Evolutionary conservation across 2,113 vertebrate species (phyloP).

Genomic region (Herpetotheres cachinnans): DNA sequence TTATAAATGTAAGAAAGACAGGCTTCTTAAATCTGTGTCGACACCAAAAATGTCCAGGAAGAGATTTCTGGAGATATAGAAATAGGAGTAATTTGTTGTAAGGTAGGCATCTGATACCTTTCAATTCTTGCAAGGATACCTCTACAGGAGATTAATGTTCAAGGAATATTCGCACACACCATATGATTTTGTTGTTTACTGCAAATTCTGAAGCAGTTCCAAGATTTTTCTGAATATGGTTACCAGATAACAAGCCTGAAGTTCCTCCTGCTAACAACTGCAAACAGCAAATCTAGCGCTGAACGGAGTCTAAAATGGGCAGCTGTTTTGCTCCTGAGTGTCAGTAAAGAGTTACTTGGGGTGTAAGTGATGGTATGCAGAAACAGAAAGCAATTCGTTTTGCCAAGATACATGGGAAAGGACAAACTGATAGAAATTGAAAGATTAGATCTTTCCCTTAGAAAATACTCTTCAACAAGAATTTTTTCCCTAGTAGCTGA

Average conservation of each 20-base stretch:
- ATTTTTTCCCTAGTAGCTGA: background rate
- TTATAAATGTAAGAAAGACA: background rate
- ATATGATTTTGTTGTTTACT: background rate
- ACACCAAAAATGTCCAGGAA: background rate
- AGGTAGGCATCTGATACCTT: background rate
- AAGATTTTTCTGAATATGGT: background rate
- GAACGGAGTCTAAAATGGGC: background rate
- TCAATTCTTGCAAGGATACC: background rate
- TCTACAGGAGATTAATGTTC: background rate
- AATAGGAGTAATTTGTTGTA: background rate
- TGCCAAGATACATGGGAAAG: background rate
- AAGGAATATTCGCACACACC: background rate
- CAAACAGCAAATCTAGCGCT: background rate
- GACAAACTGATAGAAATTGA: background rate
- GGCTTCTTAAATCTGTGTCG: background rate
- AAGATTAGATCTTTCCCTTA: background rate
- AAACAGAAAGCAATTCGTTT: background rate
- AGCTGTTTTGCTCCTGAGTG: background rate
- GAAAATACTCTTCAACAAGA: background rate
- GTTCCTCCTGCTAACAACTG: background rate
- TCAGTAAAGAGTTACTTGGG: background rate
- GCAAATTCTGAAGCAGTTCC: background rate
- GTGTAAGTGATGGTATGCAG: background rate
- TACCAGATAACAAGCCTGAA: background rate
- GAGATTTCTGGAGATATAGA: background rate